Evolutionary conservation across 1,140 invertebrate species (phyloP), one percentile per base, ranked within the genome.

Genomic region (Temnothorax curvispinosus): DNA sequence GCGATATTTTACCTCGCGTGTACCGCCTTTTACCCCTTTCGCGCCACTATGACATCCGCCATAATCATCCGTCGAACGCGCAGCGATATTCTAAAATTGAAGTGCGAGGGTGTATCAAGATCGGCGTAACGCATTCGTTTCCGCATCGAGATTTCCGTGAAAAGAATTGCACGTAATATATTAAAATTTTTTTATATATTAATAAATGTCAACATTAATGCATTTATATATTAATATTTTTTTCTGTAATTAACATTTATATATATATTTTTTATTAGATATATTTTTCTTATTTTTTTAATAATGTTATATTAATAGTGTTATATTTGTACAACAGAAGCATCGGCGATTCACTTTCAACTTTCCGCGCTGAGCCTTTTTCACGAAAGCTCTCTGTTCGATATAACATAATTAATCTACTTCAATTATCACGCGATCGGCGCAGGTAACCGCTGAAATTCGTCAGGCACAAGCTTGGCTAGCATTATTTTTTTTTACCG

Each of bases 341-440:
- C 3, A 11, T 60, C 21, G 21, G 11, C 3, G n/a, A 41, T 32
- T 60, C 41, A 9, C 5, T 15, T 32, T 13, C 18, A 65, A 27
- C 32, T 41, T 54, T 81, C 3, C 32, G 32, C 8, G 38, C 9
- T 4, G 21, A 32, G 32, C 5, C 11, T 38, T 15, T 56, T 75
- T 56, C 32, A 32, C 32, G 72, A 75, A 52, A 56, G 9, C 35
- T 38, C 15, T 35, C 27, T 35, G 6, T 18, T 1, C 7, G 9
- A 41, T 47, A 21, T 54, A 67, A 65, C 32, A 2, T 41, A 9
- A 15, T 38, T n/a, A 41, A 65, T 65, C 15, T 38, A 62, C 18
- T 47, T 69, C 32, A 32, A 54, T 80, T 69, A 41, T 54, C 62
- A 54, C 44, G 60, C 44, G n/a, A 80, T 80, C 62, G 47, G 8